Percentiles rank a stretch among this genome's conserved stretches.
These are phyloP conservation scores for Linnaemya vulpina DNA, from an alignment of 2,888 invertebrate genomes.

Conservation along the genomic window DNA sequence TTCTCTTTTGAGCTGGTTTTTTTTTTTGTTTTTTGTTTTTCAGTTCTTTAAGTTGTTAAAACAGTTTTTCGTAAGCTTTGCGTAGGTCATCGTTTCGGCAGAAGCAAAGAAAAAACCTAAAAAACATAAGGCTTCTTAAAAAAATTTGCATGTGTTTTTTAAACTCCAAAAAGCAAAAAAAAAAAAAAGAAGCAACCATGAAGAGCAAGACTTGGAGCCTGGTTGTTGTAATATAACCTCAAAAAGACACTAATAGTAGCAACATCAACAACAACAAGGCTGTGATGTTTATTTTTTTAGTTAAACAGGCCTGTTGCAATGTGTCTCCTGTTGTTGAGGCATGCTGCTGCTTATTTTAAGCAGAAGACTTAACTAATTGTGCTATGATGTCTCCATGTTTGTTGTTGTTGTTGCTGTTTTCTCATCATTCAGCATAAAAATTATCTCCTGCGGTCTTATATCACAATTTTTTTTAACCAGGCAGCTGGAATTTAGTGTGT, in stretches of 20 bases:
- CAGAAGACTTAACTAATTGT: constrained; percentile 53
- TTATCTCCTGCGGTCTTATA: constrained; percentile 79
- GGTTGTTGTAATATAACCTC: constrained; percentile 68
- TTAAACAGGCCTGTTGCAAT: constrained; percentile 64
- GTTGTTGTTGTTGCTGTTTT: constrained; percentile 20
- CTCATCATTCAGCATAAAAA: constrained; percentile 69
- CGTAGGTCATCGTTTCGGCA: constrained; percentile 79
- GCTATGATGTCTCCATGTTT: constrained; percentile 50
- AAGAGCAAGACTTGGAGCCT: constrained; percentile 62
- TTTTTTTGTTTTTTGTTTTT: constrained; percentile 25
- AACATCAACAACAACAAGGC: constrained; percentile 38
- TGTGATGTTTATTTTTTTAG: constrained; percentile 19
- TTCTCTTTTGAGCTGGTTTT: constrained; percentile 45
- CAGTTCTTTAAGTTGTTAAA: constrained; percentile 25
- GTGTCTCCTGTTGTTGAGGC: constrained; percentile 56
- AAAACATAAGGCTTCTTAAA: constrained; percentile 72
- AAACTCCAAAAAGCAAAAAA: constrained; percentile 73
- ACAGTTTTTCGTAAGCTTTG: constrained; percentile 65
- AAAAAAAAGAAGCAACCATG: constrained; percentile 6
- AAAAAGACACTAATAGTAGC: constrained; percentile 57
- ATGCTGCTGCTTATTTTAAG: constrained; percentile 59
- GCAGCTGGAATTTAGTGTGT: constrained; percentile 66
- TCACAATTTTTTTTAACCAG: constrained; percentile 63
- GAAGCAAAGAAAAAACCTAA: constrained; percentile 6
- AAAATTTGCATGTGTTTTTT: constrained; percentile 66